Evolutionary conservation across 2,888 invertebrate species (phyloP).

Genomic region (Macaria notata): DNA sequence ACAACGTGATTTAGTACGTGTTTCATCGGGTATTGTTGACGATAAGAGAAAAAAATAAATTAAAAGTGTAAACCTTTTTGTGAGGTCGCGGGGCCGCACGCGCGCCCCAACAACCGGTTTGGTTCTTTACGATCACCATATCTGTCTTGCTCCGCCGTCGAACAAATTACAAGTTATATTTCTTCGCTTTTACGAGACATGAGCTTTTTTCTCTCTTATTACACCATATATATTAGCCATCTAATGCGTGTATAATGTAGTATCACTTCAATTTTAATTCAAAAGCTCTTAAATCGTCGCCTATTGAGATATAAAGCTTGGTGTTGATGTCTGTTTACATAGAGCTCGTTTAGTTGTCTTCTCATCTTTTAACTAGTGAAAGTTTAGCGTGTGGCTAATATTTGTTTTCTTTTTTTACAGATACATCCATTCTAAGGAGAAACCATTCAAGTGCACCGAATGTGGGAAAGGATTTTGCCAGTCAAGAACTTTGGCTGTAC

Average conservation of each 20-base stretch:
- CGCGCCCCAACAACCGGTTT: conserved; percentile 75
- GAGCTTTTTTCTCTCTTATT: conserved; percentile 62
- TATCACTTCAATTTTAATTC: conserved; percentile 61
- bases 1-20: conserved; percentile 70
- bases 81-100: conserved; percentile 80
- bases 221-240: conserved; percentile 61
- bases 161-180: conserved; percentile 81
- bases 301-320: conserved; percentile 54
- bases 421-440: conserved; percentile 99
- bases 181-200: conserved; percentile 79
- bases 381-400: conserved; percentile 48
- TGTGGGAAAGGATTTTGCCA: conserved; percentile 99
- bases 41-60: conserved; percentile 70
- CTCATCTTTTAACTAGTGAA: conserved; percentile 49
- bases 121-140: conserved; percentile 78
- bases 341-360: conserved; percentile 34
- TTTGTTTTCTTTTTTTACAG: conserved; percentile 81
- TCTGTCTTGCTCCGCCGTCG: conserved; percentile 76
- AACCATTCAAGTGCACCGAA: conserved; percentile 98
- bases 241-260: conserved; percentile 63
- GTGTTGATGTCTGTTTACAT: conserved; percentile 53
- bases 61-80: conserved; percentile 79
- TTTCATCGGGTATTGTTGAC: conserved; percentile 70
- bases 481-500: conserved; percentile 96
- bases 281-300: conserved; percentile 49